Conservation (phyloP, 2,797 vertebrate species). For the Craterocephalus amniculus region DNA sequence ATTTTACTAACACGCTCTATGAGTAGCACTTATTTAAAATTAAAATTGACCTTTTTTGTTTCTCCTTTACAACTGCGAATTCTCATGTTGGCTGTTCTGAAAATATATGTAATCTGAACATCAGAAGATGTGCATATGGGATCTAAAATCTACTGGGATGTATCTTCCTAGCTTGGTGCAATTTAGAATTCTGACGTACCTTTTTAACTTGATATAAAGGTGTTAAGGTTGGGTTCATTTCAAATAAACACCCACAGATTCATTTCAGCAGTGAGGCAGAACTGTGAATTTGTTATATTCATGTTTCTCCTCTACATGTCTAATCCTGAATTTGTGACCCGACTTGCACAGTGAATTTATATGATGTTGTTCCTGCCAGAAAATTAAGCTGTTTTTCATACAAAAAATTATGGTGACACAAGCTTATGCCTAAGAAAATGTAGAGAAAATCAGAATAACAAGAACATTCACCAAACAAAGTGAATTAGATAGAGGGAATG, state of each 20-base stretch:
- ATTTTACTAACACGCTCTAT: too few relatives aligned
- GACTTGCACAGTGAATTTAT: constrained; percentile 1
- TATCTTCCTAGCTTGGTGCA: not conserved
- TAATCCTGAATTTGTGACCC: constrained; percentile 4
- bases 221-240: not conserved
- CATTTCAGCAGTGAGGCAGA: not conserved
- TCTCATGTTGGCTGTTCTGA: not conserved
- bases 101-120: not conserved
- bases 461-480: too few relatives aligned
- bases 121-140: not conserved
- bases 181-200: too few relatives aligned
- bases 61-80: not conserved
- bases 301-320: not conserved
- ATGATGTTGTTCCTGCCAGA: constrained; percentile 3
- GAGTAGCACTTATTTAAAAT: not conserved
- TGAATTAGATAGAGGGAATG: not conserved
- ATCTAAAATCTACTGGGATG: not conserved
- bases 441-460: not conserved
- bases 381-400: constrained; percentile 3
- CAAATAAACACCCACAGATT: not conserved
- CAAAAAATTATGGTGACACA: not conserved
- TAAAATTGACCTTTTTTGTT: not conserved
- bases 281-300: not conserved
- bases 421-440: not conserved
- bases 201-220: not conserved